Evolutionary conservation across 2,888 invertebrate genomes (phyloP), one percentile per base, ranked within the genome.

Genomic region (Drosophila subsilvestris): DNA sequence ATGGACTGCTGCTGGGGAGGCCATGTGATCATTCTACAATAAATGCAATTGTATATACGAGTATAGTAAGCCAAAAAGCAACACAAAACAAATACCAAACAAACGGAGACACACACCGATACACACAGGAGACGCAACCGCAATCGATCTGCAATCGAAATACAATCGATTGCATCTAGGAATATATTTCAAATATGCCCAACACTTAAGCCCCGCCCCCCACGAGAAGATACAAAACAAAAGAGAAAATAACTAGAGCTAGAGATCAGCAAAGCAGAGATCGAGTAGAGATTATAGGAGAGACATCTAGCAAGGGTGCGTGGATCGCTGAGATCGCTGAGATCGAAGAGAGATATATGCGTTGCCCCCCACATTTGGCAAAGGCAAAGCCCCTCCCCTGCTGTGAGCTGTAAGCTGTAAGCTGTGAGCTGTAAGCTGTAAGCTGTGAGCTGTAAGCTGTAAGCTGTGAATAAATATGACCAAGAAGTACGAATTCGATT

Each of bases 401-500:
- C 32, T 44, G 51, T 27, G 18, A 25, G 25, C 22, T 22, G 22
- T n/a, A 6, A 25, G 14, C 47, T 47, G 54, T 32, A 42, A 20
- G 49, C 49, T 14, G 44, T 14, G 3, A 53, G 22, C 22, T 4
- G 22, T 22, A n/a, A n/a, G n/a, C n/a, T n/a, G n/a, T n/a, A n/a
- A n/a, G n/a, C n/a, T n/a, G 22, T 22, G 22, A 22, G 22, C 22
- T 4, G 22, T 4, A 4, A 0, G 22, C n/a, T n/a, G n/a, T n/a
- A n/a, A 63, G 65, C 70, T 69, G 72, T 77, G 44, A 48, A 29
- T 78, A 91, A 90, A 79, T 75, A 98, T 98, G 98, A 99, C 99
- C 91, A 99, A 99, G 93, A 97, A 96, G 93, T 99, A 98, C 93
- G 99, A 99, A 92, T 99, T 99, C 94, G 97, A 98, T 94, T 99